phyloP scores from a whole-genome alignment of 2,888 invertebrate genomes.

The Drosophila anomalata region DNA sequence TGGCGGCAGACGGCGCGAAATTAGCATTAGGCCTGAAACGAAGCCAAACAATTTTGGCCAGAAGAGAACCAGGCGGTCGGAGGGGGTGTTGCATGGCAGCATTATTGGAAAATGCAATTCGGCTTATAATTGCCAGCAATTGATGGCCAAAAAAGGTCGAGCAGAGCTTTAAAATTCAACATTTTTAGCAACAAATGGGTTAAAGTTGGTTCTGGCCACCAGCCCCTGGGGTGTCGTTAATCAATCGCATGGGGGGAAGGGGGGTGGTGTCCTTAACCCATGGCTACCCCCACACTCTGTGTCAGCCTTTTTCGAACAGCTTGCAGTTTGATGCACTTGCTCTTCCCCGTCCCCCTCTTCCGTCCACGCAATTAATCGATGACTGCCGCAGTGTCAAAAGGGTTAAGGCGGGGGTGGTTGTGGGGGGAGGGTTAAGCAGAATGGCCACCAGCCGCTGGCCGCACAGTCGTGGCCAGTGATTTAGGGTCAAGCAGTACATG shows the following conservation, averaged over 20 bases:
- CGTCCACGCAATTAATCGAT: conserved; percentile 58
- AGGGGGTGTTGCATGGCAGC: conserved; percentile 42
- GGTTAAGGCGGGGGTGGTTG: background rate
- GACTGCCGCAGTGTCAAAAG: conserved; percentile 49
- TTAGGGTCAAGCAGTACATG: conserved; percentile 64
- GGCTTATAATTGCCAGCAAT: conserved; percentile 69
- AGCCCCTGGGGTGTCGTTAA: conserved; percentile 37
- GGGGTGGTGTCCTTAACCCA: too few relatives aligned
- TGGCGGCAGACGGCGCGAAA: conserved; percentile 57
- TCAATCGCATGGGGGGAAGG: conserved; percentile 32
- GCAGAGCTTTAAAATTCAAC: conserved; percentile 35
- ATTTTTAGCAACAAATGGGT: conserved; percentile 23
- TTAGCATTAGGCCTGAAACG: conserved; percentile 62
- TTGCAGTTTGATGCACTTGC: conserved; percentile 4
- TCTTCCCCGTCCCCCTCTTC: background rate
- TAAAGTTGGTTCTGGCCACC: background rate
- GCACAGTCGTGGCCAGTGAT: conserved; percentile 55
- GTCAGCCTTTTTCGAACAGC: conserved; percentile 7
- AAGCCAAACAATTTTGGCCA: conserved; percentile 49
- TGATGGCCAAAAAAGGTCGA: conserved; percentile 46
- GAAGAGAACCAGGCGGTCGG: background rate
- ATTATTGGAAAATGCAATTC: conserved; percentile 72
- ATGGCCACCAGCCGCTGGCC: conserved; percentile 30
- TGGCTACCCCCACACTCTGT: too few relatives aligned
- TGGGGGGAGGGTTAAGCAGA: background rate